These are phyloP conservation scores for Taurulus bubalis DNA, from an alignment of 2,113 vertebrate genomes.

Conservation along the genomic window DNA sequence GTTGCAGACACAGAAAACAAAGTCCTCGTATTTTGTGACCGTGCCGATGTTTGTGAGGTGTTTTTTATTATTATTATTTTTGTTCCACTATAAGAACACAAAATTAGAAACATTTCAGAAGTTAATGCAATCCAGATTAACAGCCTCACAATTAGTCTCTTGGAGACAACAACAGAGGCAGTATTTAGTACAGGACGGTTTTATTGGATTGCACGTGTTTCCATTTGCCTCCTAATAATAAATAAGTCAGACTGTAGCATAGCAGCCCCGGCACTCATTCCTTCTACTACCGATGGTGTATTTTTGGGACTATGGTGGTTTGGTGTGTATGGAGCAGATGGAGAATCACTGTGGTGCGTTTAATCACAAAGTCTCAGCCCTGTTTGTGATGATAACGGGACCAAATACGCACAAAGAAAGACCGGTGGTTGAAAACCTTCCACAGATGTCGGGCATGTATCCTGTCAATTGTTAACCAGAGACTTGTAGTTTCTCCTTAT, in stretches of 20 bases:
- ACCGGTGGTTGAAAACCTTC: not conserved
- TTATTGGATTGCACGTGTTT: not conserved
- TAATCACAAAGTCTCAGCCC: slow-evolving; percentile 14
- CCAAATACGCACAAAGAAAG: slow-evolving; percentile 8
- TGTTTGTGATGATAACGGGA: slow-evolving; percentile 6
- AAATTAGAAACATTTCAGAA: not conserved
- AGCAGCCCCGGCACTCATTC: not conserved
- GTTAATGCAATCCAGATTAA: too few species aligned
- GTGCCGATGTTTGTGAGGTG: too few species aligned
- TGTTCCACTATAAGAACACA: not conserved
- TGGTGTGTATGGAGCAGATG: slow-evolving; percentile 20
- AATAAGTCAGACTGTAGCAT: not conserved
- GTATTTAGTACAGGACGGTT: not conserved
- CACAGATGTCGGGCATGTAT: not conserved
- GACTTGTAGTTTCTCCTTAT: not conserved
- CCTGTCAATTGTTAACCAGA: slow-evolving; percentile 39
- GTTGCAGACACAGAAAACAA: not conserved
- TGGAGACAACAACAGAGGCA: not conserved
- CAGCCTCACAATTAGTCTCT: not conserved
- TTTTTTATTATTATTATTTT: not conserved
- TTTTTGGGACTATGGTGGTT: not conserved
- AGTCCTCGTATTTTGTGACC: not conserved
- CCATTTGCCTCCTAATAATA: not conserved
- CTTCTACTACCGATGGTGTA: not conserved
- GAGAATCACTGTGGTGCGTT: slow-evolving; percentile 8